Evolutionary conservation across 2,113 vertebrate genomes (phyloP).

Genomic region (Callionymus lyra): DNA sequence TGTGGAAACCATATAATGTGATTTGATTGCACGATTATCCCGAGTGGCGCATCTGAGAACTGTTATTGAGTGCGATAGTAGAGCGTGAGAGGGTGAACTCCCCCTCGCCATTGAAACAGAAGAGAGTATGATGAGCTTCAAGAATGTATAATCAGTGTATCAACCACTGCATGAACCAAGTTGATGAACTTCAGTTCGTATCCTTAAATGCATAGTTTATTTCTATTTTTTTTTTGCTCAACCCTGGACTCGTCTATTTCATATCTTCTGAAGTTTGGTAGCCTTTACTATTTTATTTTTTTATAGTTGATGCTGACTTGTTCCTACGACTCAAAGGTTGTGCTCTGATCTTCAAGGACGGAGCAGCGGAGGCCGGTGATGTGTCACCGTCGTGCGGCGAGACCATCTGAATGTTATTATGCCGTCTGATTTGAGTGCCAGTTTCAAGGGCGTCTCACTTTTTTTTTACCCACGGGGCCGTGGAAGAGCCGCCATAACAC

Average conservation of each 20-base stretch:
- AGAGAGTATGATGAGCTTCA: constrained; percentile 14
- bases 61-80: constrained; percentile 49
- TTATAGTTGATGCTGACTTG: background rate
- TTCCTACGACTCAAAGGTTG: too few relatives aligned
- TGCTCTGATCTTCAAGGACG: too few relatives aligned
- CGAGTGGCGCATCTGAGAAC: constrained; percentile 28
- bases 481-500: constrained; percentile 19
- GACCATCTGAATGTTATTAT: constrained; percentile 52
- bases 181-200: too few relatives aligned
- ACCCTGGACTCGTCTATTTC: too few relatives aligned
- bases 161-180: too few relatives aligned
- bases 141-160: constrained; percentile 23
- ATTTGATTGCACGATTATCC: constrained; percentile 63
- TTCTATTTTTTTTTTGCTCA: too few relatives aligned
- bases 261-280: too few relatives aligned
- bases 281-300: too few relatives aligned
- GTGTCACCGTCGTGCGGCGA: constrained; percentile 48
- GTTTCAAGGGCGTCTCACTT: constrained; percentile 42
- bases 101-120: constrained; percentile 31
- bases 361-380: constrained; percentile 31
- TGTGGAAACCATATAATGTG: constrained; percentile 57
- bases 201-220: too few relatives aligned
- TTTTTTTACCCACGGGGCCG: constrained; percentile 10
- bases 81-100: constrained; percentile 31
- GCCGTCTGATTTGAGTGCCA: constrained; percentile 40